phyloP scores from a whole-genome alignment of 1,140 invertebrate species.

The Neodiprion lecontei region DNA sequence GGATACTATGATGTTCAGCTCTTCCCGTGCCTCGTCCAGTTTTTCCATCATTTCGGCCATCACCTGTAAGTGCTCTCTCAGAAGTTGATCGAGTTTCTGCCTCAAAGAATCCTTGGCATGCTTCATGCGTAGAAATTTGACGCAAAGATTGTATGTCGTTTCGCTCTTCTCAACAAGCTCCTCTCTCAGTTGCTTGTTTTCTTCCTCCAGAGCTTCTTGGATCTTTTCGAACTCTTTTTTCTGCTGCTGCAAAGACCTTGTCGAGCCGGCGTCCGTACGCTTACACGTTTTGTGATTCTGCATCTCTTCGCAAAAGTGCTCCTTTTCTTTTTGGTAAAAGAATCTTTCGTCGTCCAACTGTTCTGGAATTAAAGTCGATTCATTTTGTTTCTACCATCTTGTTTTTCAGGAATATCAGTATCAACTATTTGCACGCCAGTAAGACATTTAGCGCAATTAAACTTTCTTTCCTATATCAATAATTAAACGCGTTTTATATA shows the following conservation, averaged over 20 bases:
- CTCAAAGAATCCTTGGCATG: conserved; percentile 36
- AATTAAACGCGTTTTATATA: too few relatives aligned
- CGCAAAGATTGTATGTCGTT: conserved; percentile 40
- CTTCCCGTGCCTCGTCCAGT: conserved; percentile 43
- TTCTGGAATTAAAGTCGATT: conserved; percentile 38
- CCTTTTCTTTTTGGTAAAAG: conserved; percentile 42
- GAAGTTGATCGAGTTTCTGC: conserved; percentile 37
- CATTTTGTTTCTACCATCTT: background rate
- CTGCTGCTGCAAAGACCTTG: conserved; percentile 25
- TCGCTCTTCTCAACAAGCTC: conserved; percentile 36
- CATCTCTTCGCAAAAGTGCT: conserved; percentile 38
- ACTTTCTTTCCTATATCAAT: too few relatives aligned
- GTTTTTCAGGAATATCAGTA: background rate
- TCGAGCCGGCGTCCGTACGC: conserved; percentile 17
- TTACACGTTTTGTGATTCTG: conserved; percentile 30
- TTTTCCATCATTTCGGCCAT: conserved; percentile 49
- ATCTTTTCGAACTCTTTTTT: conserved; percentile 29
- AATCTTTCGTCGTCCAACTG: conserved; percentile 45
- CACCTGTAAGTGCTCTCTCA: conserved; percentile 39
- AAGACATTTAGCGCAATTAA: too few relatives aligned
- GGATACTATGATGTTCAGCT: conserved; percentile 43
- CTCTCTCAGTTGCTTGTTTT: conserved; percentile 33
- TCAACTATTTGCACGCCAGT: too few relatives aligned
- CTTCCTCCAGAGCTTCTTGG: conserved; percentile 31
- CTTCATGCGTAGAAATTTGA: conserved; percentile 45